A percentile compares a stretch with the other conserved stretches of the same genome.
Conservation (phyloP, 2,797 vertebrate genomes). For the Esox masquinongy region DNA sequence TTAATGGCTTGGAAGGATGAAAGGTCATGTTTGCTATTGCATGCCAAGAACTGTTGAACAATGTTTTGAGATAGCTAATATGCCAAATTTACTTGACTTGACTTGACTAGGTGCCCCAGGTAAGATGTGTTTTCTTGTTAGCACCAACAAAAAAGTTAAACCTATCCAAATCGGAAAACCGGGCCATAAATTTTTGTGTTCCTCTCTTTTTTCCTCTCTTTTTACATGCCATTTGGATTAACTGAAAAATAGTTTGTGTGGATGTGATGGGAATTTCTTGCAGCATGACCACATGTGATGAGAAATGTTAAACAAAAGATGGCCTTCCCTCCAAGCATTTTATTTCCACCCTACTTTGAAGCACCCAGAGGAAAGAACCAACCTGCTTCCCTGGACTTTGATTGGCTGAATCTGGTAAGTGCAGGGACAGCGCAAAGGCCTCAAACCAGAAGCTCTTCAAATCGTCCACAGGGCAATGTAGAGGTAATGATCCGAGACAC, state of each 20-base stretch:
- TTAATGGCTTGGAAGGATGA: background rate
- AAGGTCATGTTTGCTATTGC: background rate
- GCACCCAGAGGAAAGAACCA: background rate
- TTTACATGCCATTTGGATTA: no score
- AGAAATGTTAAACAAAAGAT: conserved; percentile 42
- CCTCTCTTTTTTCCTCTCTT: background rate
- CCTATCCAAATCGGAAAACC: no score
- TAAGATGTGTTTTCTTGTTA: no score
- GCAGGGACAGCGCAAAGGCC: no score
- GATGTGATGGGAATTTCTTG: background rate
- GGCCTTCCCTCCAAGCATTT: background rate
- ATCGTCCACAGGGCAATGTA: no score
- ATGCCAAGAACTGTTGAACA: background rate
- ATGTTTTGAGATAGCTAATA: background rate
- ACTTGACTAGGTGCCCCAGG: no score
- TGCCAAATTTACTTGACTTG: no score
- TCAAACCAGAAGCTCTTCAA: no score
- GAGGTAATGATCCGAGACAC: no score
- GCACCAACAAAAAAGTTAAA: no score
- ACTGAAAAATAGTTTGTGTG: background rate
- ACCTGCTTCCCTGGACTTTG: background rate
- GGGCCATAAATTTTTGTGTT: background rate
- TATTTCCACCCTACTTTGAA: background rate
- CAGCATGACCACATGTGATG: conserved; percentile 26
- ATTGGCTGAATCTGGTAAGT: no score